Evolutionary conservation across 1,140 invertebrate species (phyloP).

Genomic region (Habropoda laboriosa): DNA sequence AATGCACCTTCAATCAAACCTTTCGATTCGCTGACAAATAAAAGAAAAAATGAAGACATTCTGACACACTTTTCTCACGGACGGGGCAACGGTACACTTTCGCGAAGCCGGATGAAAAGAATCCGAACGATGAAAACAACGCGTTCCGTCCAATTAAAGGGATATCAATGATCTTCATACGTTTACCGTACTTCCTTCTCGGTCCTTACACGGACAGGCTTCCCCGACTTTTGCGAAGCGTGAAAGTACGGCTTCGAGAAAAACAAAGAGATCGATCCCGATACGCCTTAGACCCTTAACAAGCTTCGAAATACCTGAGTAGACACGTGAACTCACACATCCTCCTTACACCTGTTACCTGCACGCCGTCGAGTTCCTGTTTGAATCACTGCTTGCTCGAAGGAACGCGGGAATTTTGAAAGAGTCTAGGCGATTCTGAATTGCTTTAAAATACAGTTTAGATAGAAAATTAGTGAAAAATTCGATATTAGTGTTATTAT

Average conservation of each 20-base stretch:
- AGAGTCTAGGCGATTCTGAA: too few relatives aligned
- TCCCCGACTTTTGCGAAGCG: constrained; percentile 5
- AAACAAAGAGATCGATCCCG: constrained; percentile 17
- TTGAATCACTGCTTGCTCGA: too few relatives aligned
- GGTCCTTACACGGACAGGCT: background rate
- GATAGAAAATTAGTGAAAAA: too few relatives aligned
- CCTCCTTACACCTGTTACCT: background rate
- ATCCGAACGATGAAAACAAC: constrained; percentile 1
- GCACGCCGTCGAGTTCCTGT: too few relatives aligned
- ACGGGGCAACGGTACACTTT: constrained; percentile 14
- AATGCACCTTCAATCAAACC: constrained; percentile 3
- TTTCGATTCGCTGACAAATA: background rate
- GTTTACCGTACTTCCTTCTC: constrained; percentile 9
- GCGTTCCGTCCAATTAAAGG: constrained; percentile 25
- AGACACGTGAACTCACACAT: background rate
- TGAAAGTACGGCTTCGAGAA: constrained; percentile 23
- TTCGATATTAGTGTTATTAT: too few relatives aligned
- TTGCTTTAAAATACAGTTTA: too few relatives aligned
- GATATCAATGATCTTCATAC: constrained; percentile 20
- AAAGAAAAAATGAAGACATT: background rate
- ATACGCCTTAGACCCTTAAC: background rate
- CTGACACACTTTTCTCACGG: constrained; percentile 16
- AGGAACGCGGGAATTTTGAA: too few relatives aligned
- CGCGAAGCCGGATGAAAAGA: background rate
- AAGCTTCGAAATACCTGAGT: background rate